Percentiles rank a stretch among this genome's conserved stretches.
Evolutionary conservation across 1,140 invertebrate species (phyloP).

Genomic region (Drosophila asahinai): DNA sequence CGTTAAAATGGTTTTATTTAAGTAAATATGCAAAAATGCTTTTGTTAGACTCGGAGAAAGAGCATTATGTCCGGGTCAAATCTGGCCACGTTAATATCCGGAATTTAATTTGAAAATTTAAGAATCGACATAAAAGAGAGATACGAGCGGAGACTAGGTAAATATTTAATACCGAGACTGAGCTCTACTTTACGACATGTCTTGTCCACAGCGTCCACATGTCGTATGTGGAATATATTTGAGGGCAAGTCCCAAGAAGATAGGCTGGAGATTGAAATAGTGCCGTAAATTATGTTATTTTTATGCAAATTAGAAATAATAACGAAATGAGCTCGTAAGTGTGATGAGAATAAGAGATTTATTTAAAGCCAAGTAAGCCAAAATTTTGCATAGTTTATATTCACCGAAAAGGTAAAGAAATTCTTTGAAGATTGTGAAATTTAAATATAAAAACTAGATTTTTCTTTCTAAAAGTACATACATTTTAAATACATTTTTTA

Average conservation of each 20-base stretch:
- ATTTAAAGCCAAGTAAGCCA: background rate
- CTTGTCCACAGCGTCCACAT: slow-evolving; percentile 6
- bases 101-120: slow-evolving; percentile 78
- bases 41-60: slow-evolving; percentile 50
- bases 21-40: slow-evolving; percentile 81
- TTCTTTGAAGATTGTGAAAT: too few relatives aligned
- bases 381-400: too few relatives aligned
- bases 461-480: too few relatives aligned
- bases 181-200: slow-evolving; percentile 39
- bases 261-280: slow-evolving; percentile 15
- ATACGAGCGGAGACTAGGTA: slow-evolving; percentile 32
- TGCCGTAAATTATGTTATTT: slow-evolving; percentile 11
- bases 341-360: background rate
- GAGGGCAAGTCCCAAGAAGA: background rate
- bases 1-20: slow-evolving; percentile 81
- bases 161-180: slow-evolving; percentile 61
- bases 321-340: background rate
- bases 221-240: slow-evolving; percentile 45
- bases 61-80: slow-evolving; percentile 40
- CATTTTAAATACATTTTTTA: background rate
- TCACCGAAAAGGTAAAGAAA: background rate
- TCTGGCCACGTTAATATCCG: slow-evolving; percentile 45
- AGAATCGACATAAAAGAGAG: slow-evolving; percentile 68
- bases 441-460: too few relatives aligned
- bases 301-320: slow-evolving; percentile 23